A percentile compares a stretch with the other conserved stretches of the same genome.
These are phyloP conservation scores for Megathymus violae DNA, from an alignment of 1,140 invertebrate species.

Conservation along the genomic window DNA sequence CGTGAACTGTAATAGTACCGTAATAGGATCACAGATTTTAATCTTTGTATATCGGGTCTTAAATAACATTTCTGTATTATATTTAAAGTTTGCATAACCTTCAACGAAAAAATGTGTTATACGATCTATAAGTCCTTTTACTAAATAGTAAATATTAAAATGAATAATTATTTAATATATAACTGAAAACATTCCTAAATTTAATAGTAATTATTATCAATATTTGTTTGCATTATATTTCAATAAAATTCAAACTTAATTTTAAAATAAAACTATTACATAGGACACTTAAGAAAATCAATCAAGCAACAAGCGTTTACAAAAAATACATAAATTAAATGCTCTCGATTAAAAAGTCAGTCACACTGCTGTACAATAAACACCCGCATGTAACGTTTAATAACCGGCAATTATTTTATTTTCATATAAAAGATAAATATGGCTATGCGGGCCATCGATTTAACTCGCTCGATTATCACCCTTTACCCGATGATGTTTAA, in stretches of 20 bases:
- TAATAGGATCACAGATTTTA: constrained; percentile 45
- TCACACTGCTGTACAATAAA: constrained; percentile 48
- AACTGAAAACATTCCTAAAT: no score
- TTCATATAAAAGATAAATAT: constrained; percentile 65
- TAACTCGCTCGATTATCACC: constrained; percentile 59
- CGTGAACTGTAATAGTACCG: constrained; percentile 16
- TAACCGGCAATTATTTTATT: constrained; percentile 76
- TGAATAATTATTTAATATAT: no score
- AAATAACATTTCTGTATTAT: background rate
- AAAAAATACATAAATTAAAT: constrained; percentile 15
- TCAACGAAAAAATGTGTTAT: no score
- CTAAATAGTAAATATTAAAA: no score
- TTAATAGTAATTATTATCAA: no score
- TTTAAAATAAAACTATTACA: no score
- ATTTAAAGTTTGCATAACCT: no score
- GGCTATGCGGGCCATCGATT: constrained; percentile 66
- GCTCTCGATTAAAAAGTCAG: constrained; percentile 40
- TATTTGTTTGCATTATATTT: no score
- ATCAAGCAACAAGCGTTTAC: background rate
- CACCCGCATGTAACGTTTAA: constrained; percentile 72
- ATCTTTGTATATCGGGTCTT: constrained; percentile 26
- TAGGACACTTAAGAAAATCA: background rate
- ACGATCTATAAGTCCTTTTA: no score
- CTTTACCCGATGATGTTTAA: constrained; percentile 60
- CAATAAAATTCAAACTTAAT: no score